Evolutionary conservation across 23 tunicate genomes (phyloP).

Genomic region (Ascidia mentula): DNA sequence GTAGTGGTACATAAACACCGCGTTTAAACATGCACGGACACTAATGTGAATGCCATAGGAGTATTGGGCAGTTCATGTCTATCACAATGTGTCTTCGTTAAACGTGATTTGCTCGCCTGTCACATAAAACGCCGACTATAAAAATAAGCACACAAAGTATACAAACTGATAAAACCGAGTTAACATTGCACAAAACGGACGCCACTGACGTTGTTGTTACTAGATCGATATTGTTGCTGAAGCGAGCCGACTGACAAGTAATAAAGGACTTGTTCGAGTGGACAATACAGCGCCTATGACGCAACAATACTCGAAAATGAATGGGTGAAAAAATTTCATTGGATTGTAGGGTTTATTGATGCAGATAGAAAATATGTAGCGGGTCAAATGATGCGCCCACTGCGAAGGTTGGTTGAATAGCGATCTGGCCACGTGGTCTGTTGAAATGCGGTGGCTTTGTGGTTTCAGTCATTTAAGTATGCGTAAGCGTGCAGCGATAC

Average conservation of each 20-base stretch:
- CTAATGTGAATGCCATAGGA: too few relatives aligned
- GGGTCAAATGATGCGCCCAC: not conserved
- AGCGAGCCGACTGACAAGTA: too few relatives aligned
- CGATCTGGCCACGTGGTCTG: not conserved
- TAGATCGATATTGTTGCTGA: not conserved
- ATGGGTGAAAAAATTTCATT: not conserved
- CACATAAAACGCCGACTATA: not conserved
- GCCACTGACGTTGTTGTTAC: not conserved
- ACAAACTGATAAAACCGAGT: not conserved
- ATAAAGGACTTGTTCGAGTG: slow-evolving; percentile 9
- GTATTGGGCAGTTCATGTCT: too few relatives aligned
- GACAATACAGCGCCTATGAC: not conserved
- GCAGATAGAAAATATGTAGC: not conserved
- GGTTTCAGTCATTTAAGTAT: not conserved
- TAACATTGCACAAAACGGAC: not conserved
- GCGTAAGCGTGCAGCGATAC: too few relatives aligned
- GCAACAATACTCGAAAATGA: not conserved
- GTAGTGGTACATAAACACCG: too few relatives aligned
- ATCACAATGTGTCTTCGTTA: not conserved
- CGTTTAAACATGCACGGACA: too few relatives aligned
- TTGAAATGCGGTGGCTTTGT: not conserved
- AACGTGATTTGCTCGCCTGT: not conserved
- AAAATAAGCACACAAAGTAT: not conserved
- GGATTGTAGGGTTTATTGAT: not conserved
- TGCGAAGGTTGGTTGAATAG: not conserved